Percentiles rank a stretch among this genome's conserved stretches.
phyloP scores from a whole-genome alignment of 2,888 invertebrate species.

The Empis stercorea region DNA sequence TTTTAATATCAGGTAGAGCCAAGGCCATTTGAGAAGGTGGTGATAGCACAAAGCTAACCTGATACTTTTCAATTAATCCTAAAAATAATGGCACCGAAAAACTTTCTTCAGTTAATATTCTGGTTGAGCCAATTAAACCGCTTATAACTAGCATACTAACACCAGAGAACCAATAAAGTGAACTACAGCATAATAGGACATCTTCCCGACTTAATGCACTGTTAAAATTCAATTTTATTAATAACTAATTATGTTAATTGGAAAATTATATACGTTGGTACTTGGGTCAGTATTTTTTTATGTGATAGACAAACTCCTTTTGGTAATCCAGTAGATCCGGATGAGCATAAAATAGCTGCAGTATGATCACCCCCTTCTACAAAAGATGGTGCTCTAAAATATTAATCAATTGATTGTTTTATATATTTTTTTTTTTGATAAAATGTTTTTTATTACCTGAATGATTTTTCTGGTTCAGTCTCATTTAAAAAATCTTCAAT shows the following conservation, averaged over 20 bases:
- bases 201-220: slow-evolving; percentile 16
- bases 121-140: slow-evolving; percentile 23
- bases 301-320: slow-evolving; percentile 26
- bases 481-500: slow-evolving; percentile 18
- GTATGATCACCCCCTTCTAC: slow-evolving; percentile 21
- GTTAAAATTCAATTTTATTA: too few species aligned
- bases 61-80: slow-evolving; percentile 24
- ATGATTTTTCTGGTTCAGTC: background rate
- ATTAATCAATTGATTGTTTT: background rate
- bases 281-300: slow-evolving; percentile 8
- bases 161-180: slow-evolving; percentile 29
- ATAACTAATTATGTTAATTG: too few species aligned
- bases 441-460: background rate
- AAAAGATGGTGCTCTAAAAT: slow-evolving; percentile 17
- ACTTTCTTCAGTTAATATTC: slow-evolving; percentile 26
- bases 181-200: slow-evolving; percentile 24
- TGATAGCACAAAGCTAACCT: slow-evolving; percentile 21
- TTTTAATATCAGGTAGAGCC: slow-evolving; percentile 18
- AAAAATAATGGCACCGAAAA: slow-evolving; percentile 23
- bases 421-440: background rate
- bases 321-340: slow-evolving; percentile 28
- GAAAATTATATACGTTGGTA: background rate
- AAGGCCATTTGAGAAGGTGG: slow-evolving; percentile 23
- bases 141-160: slow-evolving; percentile 6
- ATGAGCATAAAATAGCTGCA: slow-evolving; percentile 27